Conservation (phyloP, 2,888 invertebrate species). For the Drosophila acutilabella region DNA sequence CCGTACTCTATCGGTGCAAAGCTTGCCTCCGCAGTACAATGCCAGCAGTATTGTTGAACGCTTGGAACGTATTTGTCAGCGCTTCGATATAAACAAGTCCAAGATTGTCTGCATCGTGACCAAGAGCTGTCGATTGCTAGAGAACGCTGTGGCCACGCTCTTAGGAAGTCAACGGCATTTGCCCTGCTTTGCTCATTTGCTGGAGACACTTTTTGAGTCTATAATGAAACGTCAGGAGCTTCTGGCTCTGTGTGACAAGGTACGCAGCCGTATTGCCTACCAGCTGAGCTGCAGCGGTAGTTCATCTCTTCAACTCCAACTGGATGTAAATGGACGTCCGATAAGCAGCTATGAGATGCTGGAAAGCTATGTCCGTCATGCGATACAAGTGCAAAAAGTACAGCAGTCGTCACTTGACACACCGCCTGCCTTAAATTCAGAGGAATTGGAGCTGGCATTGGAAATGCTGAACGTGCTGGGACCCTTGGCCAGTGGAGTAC, state of each 20-base stretch:
- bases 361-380: conserved; percentile 34
- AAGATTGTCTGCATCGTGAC: conserved; percentile 53
- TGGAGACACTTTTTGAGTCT: conserved; percentile 35
- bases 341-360: conserved; percentile 46
- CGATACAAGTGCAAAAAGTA: conserved; percentile 11
- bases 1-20: conserved; percentile 36
- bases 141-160: conserved; percentile 33
- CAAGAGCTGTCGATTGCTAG: conserved; percentile 30
- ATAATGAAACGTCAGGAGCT: conserved; percentile 42
- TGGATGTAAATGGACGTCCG: conserved; percentile 21
- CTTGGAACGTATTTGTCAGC: conserved; percentile 45
- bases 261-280: conserved; percentile 24
- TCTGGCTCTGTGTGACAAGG: conserved; percentile 33
- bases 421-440: conserved; percentile 12
- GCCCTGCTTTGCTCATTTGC: conserved; percentile 50
- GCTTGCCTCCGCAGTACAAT: conserved; percentile 35
- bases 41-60: conserved; percentile 41
- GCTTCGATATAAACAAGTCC: conserved; percentile 54
- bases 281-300: conserved; percentile 3
- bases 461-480: conserved; percentile 42
- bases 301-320: conserved; percentile 3
- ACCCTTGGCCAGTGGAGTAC: conserved; percentile 49
- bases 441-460: conserved; percentile 35
- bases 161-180: conserved; percentile 50
- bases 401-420: conserved; percentile 15